Base-by-base conservation (phyloP, 1,140 invertebrate species). In the Eurosta solidaginis region DNA sequence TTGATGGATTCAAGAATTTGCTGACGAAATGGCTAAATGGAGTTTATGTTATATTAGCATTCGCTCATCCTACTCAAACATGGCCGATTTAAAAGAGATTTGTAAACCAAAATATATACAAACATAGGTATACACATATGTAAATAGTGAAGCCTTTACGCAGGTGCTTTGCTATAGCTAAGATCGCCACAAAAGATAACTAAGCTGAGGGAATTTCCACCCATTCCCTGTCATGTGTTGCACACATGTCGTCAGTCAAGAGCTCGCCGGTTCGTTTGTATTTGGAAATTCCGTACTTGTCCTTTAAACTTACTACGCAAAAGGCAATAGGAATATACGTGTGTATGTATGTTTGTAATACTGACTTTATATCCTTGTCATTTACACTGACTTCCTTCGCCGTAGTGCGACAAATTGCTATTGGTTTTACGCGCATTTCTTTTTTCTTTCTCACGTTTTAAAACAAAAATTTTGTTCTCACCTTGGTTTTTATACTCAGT, bases 281-380 rank as follows among this genome's bases (percentile, higher is more conserved):
- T 59, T 59, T 17, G 29, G 59, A 40, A 68, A 68, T 68, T 68
- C 33, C 59, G 36, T 36, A 68, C 59, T 40, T n/a, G 59, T 68
- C 25, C 9, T 68, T 68, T 68, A 17, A 68, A 5, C 14, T 9
- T 68, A 47, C 45, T 47, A 20, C n/a, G 7, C 54, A 40, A 40
- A n/a, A 40, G 29, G 29, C 12, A 47, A 17, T 54, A 14, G 5
- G 52, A 7, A 7, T 54, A 2, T 68, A 12, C 59, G 14, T 40
- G 4, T 12, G 5, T 68, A 27, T 40, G 1, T 27, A 12, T 22
- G 17, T 14, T 7, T 36, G 7, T 68, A 25, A 10, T 29, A 3
- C n/a, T 25, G 50, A 54, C 17, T 25, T 0, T 22, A 2, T 42
- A 27, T 40, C n/a, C 33, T 22, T 68, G 33, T n/a, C n/a, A 20